phyloP scores from a whole-genome alignment of 1,140 invertebrate species.

The Drosophila burlai region DNA sequence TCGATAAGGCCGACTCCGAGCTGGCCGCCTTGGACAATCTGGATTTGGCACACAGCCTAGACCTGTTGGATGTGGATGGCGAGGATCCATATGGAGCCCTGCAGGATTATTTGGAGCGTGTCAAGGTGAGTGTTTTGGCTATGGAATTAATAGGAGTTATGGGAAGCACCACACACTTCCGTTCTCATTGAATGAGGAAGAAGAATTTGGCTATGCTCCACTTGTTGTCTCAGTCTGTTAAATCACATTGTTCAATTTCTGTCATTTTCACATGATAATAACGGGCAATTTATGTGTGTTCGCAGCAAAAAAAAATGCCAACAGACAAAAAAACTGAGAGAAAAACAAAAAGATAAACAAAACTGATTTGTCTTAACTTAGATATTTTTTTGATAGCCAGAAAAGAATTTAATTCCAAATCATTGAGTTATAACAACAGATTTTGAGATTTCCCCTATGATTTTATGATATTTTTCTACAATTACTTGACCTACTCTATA shows the following conservation, averaged over 20 bases:
- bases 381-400: no score
- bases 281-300: conserved; percentile 43
- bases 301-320: conserved; percentile 16
- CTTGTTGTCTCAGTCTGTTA: conserved; percentile 37
- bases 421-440: not conserved
- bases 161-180: conserved; percentile 12
- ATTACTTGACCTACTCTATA: not conserved
- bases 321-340: not conserved
- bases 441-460: not conserved
- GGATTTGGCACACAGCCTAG: conserved; percentile 75
- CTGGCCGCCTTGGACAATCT: conserved; percentile 76
- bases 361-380: no score
- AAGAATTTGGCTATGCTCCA: conserved; percentile 8
- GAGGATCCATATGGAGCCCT: conserved; percentile 79
- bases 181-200: conserved; percentile 13
- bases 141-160: not conserved
- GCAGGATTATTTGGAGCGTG: conserved; percentile 80
- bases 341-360: not conserved
- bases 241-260: conserved; percentile 55
- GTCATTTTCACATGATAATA: conserved; percentile 56
- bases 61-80: conserved; percentile 76
- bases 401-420: not conserved
- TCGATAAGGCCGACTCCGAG: conserved; percentile 70
- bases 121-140: conserved; percentile 69
- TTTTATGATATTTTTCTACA: rapidly evolving